Evolutionary conservation across 2,888 invertebrate species (phyloP), one percentile per base, ranked within the genome.

Genomic region (Conchocele bisecta): DNA sequence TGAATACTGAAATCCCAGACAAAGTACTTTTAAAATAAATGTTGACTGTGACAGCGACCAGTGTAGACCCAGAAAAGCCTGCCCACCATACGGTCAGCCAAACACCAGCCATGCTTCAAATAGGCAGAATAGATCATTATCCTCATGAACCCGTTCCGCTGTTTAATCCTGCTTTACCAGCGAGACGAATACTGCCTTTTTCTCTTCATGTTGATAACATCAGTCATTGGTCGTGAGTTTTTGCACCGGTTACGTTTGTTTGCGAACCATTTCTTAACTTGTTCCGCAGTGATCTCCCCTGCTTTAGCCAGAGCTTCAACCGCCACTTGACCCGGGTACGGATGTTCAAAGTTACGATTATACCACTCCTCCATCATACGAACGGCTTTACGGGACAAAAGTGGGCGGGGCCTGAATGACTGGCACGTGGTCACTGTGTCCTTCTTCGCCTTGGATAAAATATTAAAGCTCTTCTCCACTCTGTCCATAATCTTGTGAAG

Each of bases 251-350:
- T 86, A 24, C 88, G 72, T 61, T 86, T 86, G 76, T 88, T 88
- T 20, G 86, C 84, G 69, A 88, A 85, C 86, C 88, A 88, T 59
- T 88, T 88, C 73, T 84, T 85, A 15, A 88, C 85, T 65, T 86
- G 86, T 29, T 76, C 76, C 9, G 67, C 54, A 13, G 75, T 79
- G 53, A 86, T 80, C 33, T 75, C 70, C 11, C 86, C 85, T 15
- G 68, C 80, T 13, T 42, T 37, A 0, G 86, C 81, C 3, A 88
- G 69, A 22, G 74, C 74, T 20, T 79, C 67, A 0, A 81, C 73
- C 5, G 76, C 78, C 0, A 73, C 70, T 6, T 66, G 69, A 17
- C 74, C 57, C 1, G 87, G 86, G 51, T 87, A 88, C 3, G 87
- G 88, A 58, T 87, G 83, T 51, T 85, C 81, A 41, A 76, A 72